phyloP scores from a whole-genome alignment of 1,140 invertebrate species.

The Wasmannia auropunctata region DNA sequence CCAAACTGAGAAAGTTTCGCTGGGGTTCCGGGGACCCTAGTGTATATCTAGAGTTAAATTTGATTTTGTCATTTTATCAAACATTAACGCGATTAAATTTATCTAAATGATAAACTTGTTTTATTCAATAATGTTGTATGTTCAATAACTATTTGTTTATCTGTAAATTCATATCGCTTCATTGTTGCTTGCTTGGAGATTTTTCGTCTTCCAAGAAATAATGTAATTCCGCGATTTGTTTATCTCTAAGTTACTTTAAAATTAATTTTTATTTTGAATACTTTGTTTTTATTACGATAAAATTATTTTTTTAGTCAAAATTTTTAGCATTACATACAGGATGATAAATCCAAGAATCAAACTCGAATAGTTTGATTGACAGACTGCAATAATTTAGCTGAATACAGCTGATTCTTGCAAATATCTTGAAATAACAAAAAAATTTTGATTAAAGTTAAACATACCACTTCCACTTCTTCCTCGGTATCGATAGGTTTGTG shows the following conservation, averaged over 20 bases:
- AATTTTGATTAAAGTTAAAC: not conserved
- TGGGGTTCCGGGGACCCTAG: no score
- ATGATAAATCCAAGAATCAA: not conserved
- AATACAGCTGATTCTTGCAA: not conserved
- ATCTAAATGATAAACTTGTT: not conserved
- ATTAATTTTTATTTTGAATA: not conserved
- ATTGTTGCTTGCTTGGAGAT: no score
- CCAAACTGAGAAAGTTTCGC: no score
- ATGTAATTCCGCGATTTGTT: not conserved
- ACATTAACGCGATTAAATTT: not conserved
- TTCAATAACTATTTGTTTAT: not conserved
- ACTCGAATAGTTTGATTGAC: not conserved
- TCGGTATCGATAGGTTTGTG: conserved; percentile 84
- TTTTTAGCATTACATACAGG: not conserved
- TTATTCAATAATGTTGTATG: not conserved
- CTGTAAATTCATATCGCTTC: not conserved
- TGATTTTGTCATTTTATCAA: not conserved
- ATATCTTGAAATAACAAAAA: not conserved
- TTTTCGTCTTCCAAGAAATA: no score
- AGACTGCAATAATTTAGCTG: not conserved
- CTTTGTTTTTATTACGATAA: not conserved
- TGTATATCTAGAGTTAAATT: no score
- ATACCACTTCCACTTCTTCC: conserved; percentile 83
- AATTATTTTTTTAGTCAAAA: not conserved
- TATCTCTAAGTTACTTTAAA: not conserved